phyloP scores from a whole-genome alignment of 1,140 invertebrate genomes.

The Scaptodrosophila lebanonensis region DNA sequence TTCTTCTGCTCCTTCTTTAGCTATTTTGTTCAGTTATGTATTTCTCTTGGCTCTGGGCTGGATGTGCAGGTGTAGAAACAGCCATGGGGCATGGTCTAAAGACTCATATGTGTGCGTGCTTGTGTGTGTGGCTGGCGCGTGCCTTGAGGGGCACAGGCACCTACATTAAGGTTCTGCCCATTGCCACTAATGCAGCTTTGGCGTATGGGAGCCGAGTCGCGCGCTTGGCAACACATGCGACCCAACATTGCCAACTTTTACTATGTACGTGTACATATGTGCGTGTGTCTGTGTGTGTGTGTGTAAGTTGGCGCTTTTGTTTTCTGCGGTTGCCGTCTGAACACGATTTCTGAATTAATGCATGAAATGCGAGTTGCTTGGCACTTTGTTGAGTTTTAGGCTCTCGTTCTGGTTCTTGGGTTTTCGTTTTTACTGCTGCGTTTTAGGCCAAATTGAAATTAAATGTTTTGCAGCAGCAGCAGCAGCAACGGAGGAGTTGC shows the following conservation, averaged over 20 bases:
- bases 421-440: conserved; percentile 18
- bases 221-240: conserved; percentile 21
- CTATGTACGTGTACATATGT: background rate
- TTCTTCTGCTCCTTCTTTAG: too few species aligned
- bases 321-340: conserved; percentile 30
- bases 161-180: too few species aligned
- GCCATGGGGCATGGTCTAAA: conserved; percentile 1
- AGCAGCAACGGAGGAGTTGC: too few species aligned
- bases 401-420: conserved; percentile 10
- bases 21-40: background rate
- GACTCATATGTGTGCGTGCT: background rate
- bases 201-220: conserved; percentile 2
- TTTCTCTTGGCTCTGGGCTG: background rate
- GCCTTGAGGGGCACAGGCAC: too few species aligned
- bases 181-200: conserved; percentile 29
- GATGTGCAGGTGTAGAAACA: conserved; percentile 45
- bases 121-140: too few species aligned
- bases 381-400: conserved; percentile 17
- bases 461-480: conserved; percentile 47
- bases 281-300: background rate
- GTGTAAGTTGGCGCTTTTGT: background rate
- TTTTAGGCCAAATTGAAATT: conserved; percentile 51
- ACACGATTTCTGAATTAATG: conserved; percentile 67
- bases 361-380: conserved; percentile 48
- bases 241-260: conserved; percentile 22